These are phyloP conservation scores for Nomada fucata DNA, from an alignment of 2,888 invertebrate genomes.

Conservation along the genomic window DNA sequence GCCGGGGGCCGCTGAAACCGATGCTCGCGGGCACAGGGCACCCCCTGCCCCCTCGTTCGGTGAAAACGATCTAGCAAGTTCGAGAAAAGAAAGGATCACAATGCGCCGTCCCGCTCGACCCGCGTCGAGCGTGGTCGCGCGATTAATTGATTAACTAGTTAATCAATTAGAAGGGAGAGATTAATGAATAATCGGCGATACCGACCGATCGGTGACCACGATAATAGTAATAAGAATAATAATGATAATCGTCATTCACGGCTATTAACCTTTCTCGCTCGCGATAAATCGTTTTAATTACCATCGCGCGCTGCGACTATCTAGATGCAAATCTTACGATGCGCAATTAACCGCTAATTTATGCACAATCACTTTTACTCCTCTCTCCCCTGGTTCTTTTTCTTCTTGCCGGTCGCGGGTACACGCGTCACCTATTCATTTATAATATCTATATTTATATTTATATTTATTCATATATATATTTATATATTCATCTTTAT, in stretches of 20 bases:
- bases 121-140: conserved; percentile 32
- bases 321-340: conserved; percentile 68
- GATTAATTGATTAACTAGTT: conserved; percentile 55
- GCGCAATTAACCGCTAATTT: conserved; percentile 78
- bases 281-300: conserved; percentile 65
- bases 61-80: conserved; percentile 24
- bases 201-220: conserved; percentile 58
- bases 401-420: conserved; percentile 44
- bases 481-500: conserved; percentile 47
- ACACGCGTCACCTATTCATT: conserved; percentile 58
- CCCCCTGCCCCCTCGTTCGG: neutral
- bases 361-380: conserved; percentile 78
- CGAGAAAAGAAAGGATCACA: conserved; percentile 71
- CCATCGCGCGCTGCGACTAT: conserved; percentile 63
- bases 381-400: conserved; percentile 53
- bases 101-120: conserved; percentile 57
- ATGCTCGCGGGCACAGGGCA: neutral
- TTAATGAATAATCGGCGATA: conserved; percentile 56
- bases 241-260: conserved; percentile 63
- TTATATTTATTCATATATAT: conserved; percentile 51
- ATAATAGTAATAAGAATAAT: conserved; percentile 66
- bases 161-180: conserved; percentile 32
- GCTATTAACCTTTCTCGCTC: conserved; percentile 62
- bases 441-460: conserved; percentile 60
- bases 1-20: too few species aligned